Conservation (phyloP, 2,797 vertebrate species). For the Enteromius viviparus region DNA sequence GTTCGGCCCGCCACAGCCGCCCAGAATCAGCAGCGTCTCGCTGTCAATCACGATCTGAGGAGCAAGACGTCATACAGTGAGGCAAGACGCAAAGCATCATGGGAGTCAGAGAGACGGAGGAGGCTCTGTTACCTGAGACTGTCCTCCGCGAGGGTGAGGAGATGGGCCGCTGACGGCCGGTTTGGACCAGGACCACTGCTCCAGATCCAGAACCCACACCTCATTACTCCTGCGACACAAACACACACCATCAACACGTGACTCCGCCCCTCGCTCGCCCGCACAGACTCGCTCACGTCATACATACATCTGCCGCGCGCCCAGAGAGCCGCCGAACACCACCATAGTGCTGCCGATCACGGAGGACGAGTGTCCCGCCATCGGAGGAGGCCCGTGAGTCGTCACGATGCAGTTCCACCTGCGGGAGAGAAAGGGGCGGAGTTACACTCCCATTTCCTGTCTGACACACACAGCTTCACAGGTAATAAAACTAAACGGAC, state of each 20-base stretch:
- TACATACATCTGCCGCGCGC: slow-evolving; percentile 93
- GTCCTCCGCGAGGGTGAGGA: slow-evolving; percentile 94
- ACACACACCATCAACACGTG: neutral
- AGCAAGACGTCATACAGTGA: neutral
- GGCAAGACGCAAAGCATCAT: neutral
- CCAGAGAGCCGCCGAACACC: slow-evolving; percentile 95
- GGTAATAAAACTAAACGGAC: neutral
- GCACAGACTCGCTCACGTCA: neutral
- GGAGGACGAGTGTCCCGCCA: slow-evolving; percentile 97
- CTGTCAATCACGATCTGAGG: slow-evolving; percentile 91
- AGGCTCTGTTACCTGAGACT: slow-evolving; percentile 86
- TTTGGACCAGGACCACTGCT: slow-evolving; percentile 98
- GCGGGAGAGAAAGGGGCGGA: neutral
- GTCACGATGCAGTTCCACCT: slow-evolving; percentile 99
- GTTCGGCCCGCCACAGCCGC: slow-evolving; percentile 96
- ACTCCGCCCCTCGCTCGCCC: neutral
- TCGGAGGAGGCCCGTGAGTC: slow-evolving; percentile 94
- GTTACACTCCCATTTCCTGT: neutral
- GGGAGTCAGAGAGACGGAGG: neutral
- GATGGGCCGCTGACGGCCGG: slow-evolving; percentile 85
- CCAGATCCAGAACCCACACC: slow-evolving; percentile 95
- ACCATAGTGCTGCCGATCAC: slow-evolving; percentile 96
- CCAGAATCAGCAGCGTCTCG: slow-evolving; percentile 91
- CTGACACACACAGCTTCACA: neutral
- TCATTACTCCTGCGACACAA: slow-evolving; percentile 89